Evolutionary conservation across 2,888 invertebrate genomes (phyloP).

Genomic region (Oxytorus armatus): DNA sequence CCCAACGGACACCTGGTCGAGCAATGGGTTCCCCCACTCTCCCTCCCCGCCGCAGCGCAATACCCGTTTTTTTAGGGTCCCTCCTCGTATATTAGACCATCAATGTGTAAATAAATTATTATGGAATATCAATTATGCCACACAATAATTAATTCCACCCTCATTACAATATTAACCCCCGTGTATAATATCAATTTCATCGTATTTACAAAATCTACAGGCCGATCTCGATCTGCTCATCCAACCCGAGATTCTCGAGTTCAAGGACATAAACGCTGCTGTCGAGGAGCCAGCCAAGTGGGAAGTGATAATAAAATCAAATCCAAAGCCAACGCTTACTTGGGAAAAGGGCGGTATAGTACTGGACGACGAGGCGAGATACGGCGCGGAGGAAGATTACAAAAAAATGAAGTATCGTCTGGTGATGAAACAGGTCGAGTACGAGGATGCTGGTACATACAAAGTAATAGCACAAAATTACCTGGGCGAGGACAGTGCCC

Average conservation of each 20-base stretch:
- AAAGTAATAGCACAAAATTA: slow-evolving; percentile 92
- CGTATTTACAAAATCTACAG: slow-evolving; percentile 73
- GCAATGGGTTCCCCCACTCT: too few species aligned
- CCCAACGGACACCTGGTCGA: too few species aligned
- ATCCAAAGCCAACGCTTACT: slow-evolving; percentile 94
- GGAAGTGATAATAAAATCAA: slow-evolving; percentile 93
- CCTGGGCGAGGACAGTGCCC: slow-evolving; percentile 89
- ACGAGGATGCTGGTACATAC: slow-evolving; percentile 92
- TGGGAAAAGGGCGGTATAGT: slow-evolving; percentile 90
- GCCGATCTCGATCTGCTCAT: slow-evolving; percentile 91
- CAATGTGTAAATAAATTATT: too few species aligned
- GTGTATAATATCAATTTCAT: too few species aligned
- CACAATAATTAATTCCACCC: too few species aligned
- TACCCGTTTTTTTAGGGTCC: too few species aligned
- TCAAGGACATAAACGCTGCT: slow-evolving; percentile 90
- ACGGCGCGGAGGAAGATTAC: slow-evolving; percentile 87
- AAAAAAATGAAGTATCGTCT: slow-evolving; percentile 89
- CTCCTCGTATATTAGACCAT: too few species aligned
- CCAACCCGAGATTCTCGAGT: slow-evolving; percentile 91
- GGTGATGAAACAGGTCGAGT: slow-evolving; percentile 88
- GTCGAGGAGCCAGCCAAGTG: slow-evolving; percentile 93
- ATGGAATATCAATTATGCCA: too few species aligned
- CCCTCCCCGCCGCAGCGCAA: too few species aligned
- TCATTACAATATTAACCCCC: too few species aligned
- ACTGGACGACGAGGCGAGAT: slow-evolving; percentile 86